These are phyloP conservation scores for Alectura lathami DNA, from an alignment of 2,113 vertebrate genomes.

Conservation along the genomic window DNA sequence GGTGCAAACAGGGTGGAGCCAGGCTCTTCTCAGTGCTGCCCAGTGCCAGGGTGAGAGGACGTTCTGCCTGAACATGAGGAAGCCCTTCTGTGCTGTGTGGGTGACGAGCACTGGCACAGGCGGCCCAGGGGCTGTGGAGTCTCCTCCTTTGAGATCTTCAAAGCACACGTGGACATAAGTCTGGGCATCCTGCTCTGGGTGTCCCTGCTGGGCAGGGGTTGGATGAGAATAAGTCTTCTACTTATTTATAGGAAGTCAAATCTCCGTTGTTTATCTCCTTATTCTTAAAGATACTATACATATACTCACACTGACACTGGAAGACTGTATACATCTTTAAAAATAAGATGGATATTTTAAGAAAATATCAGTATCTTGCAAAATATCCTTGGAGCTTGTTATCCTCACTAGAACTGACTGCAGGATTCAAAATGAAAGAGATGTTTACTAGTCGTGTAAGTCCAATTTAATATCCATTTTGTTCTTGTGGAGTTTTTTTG, in stretches of 20 bases:
- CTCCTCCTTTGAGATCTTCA: neutral
- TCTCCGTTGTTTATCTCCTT: neutral
- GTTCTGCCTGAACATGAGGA: neutral
- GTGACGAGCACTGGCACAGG: neutral
- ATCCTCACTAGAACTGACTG: neutral
- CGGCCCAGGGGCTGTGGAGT: neutral
- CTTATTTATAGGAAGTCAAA: neutral
- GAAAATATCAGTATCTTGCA: neutral
- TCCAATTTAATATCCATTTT: neutral
- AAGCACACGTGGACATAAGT: neutral
- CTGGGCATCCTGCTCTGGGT: neutral
- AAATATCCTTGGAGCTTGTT: neutral
- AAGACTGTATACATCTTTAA: neutral
- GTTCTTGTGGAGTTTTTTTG: neutral
- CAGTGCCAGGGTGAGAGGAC: neutral
- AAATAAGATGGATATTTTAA: neutral
- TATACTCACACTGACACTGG: too few species aligned
- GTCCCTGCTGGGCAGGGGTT: neutral
- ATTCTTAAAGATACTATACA: neutral
- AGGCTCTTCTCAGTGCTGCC: neutral
- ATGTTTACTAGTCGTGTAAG: neutral
- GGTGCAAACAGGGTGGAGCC: neutral
- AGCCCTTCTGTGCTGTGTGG: neutral
- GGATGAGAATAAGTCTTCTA: neutral
- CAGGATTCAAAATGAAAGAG: neutral